Conservation (phyloP, 2,888 invertebrate genomes). For the Incurvaria masculella region DNA sequence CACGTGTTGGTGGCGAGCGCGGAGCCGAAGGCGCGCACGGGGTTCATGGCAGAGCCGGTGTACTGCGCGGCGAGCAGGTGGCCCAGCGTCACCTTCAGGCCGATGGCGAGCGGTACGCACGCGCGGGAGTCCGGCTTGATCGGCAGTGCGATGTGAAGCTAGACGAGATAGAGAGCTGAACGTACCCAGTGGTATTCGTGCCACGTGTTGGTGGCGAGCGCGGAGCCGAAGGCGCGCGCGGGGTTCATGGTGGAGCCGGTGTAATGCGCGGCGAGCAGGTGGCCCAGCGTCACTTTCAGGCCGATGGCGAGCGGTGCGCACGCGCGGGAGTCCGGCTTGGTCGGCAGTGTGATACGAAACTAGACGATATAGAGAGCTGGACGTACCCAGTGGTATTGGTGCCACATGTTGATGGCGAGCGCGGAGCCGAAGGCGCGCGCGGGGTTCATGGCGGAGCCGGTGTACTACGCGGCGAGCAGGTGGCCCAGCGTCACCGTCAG, state of each 20-base stretch:
- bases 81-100: slow-evolving; percentile 79
- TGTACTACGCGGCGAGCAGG: slow-evolving; percentile 77
- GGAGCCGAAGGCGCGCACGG: slow-evolving; percentile 85
- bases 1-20: slow-evolving; percentile 74
- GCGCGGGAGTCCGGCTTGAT: slow-evolving; percentile 78
- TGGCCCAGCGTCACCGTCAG: slow-evolving; percentile 83
- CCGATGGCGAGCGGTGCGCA: slow-evolving; percentile 83
- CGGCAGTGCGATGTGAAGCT: too few species aligned
- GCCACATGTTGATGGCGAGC: slow-evolving; percentile 70
- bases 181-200: slow-evolving; percentile 75
- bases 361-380: too few species aligned
- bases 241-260: slow-evolving; percentile 94
- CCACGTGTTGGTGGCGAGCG: slow-evolving; percentile 74
- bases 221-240: slow-evolving; percentile 84
- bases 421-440: slow-evolving; percentile 88
- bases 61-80: slow-evolving; percentile 81
- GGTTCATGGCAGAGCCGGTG: slow-evolving; percentile 92
- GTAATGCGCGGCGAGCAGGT: slow-evolving; percentile 77
- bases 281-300: slow-evolving; percentile 79
- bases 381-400: slow-evolving; percentile 74
- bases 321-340: slow-evolving; percentile 75
- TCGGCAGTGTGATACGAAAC: too few species aligned
- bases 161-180: slow-evolving; percentile 45
- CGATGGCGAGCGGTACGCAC: slow-evolving; percentile 83
- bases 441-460: slow-evolving; percentile 92